phyloP scores from a whole-genome alignment of 2,113 vertebrate genomes.

The Stegastes partitus region DNA sequence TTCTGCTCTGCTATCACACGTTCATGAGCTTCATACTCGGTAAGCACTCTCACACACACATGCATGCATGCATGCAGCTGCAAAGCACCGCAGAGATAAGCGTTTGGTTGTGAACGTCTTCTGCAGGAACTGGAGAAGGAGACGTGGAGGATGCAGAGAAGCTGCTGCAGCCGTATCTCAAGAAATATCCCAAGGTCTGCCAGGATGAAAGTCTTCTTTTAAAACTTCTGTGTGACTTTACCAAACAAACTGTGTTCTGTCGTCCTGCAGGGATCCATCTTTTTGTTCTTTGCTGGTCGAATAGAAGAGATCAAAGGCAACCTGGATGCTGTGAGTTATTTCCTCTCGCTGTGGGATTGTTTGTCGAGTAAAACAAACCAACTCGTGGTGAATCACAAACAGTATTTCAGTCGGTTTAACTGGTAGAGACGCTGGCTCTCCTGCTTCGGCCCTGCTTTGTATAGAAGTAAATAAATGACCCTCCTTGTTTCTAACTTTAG shows the following conservation, averaged over 20 bases:
- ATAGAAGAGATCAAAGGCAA: slow-evolving; percentile 98
- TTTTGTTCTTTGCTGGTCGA: slow-evolving; percentile 98
- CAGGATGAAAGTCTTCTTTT: not conserved
- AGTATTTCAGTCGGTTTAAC: no score
- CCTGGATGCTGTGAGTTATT: slow-evolving; percentile 90
- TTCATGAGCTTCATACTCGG: slow-evolving; percentile 99
- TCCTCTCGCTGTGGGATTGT: not conserved
- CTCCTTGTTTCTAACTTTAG: no score
- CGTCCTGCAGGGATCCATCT: slow-evolving; percentile 93
- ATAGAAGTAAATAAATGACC: no score
- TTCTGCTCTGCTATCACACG: slow-evolving; percentile 98
- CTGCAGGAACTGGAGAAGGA: slow-evolving; percentile 94
- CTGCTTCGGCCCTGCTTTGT: no score
- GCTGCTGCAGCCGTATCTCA: slow-evolving; percentile 92
- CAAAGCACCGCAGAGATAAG: not conserved
- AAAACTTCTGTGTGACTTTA: not conserved
- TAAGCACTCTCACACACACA: slow-evolving; percentile 73
- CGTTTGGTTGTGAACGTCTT: slow-evolving; percentile 10
- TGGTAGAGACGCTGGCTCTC: no score
- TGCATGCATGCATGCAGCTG: not conserved
- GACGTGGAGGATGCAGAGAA: slow-evolving; percentile 94
- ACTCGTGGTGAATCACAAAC: no score
- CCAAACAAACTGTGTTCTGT: slow-evolving; percentile 11
- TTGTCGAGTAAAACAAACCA: no score
- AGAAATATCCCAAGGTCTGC: slow-evolving; percentile 91